Base-by-base conservation (phyloP, 2,797 vertebrate species). In the Falco columbarius region DNA sequence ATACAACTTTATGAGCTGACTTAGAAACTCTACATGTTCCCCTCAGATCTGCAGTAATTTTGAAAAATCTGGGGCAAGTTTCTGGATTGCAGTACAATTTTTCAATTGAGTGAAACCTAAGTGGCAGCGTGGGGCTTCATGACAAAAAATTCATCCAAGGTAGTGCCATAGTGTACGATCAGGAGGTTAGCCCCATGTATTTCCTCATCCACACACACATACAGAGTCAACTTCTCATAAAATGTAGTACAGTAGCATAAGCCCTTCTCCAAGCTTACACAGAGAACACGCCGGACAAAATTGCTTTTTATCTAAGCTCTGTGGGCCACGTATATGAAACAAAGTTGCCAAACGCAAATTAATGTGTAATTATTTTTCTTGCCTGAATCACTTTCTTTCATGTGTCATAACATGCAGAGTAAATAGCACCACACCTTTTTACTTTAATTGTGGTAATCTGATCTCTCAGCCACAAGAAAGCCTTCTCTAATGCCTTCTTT, bases 321-420 rank as follows among this genome's bases (percentile, higher is more conserved):
- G 95, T 95, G 89, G 97, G 97, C 98, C 97, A 97, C 95, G 51
- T 97, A 97, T 98, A 96, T 97, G 98, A 98, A 97, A 96, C 66
- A 79, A 75, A 96, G 98, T 98, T 98, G 98, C 98, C 98, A 98
- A 98, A 97, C 98, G 96, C 96, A 98, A 98, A 98, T 98, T 98
- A 98, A 98, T 86, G 97, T 98, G 98, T 98, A 98, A 98, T 99
- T 98, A 98, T 98, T 98, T 98, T 98, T 97, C 97, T 97, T 97
- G 97, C 97, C 97, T 98, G 98, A 98, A 98, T 98, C 98, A 98
- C 98, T 98, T 98, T 98, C 97, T 98, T 98, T 98, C 98, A 98
- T 98, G 98, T 98, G 98, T 98, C 98, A 97, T 98, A 98, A 98
- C 98, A 96, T 95, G 98, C 98, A 97, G 97, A 96, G 98, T 98